Evolutionary conservation across 1,140 invertebrate genomes (phyloP).

Genomic region (Augochlora pura): DNA sequence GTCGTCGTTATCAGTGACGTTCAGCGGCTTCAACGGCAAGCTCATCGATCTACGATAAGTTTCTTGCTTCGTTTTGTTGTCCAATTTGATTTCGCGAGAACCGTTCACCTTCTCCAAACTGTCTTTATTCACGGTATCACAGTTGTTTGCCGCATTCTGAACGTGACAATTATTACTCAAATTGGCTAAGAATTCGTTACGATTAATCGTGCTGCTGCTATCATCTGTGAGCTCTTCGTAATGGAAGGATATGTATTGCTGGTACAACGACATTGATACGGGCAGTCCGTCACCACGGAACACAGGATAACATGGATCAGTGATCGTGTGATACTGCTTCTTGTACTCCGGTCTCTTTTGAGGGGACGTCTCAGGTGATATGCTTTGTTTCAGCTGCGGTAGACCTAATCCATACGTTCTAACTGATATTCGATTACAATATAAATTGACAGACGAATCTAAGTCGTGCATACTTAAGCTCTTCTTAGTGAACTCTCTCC

Average conservation of each 20-base stretch:
- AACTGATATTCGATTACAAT: slow-evolving; percentile 64
- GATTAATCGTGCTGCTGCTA: background rate
- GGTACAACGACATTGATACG: slow-evolving; percentile 86
- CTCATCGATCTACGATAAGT: slow-evolving; percentile 82
- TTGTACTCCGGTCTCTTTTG: slow-evolving; percentile 47
- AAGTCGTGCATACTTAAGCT: slow-evolving; percentile 76
- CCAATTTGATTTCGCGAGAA: slow-evolving; percentile 62
- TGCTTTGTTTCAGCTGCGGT: slow-evolving; percentile 71
- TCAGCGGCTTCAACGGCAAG: slow-evolving; percentile 86
- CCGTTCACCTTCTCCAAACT: slow-evolving; percentile 48
- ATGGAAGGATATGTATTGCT: slow-evolving; percentile 82
- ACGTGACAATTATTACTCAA: slow-evolving; percentile 9
- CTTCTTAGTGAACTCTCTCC: slow-evolving; percentile 72
- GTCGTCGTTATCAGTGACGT: slow-evolving; percentile 72
- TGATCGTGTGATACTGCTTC: slow-evolving; percentile 84
- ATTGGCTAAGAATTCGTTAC: slow-evolving; percentile 15
- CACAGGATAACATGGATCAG: slow-evolving; percentile 88
- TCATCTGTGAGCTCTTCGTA: slow-evolving; percentile 66
- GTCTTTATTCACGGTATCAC: slow-evolving; percentile 33
- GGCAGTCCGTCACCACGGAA: slow-evolving; percentile 87
- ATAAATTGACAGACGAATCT: slow-evolving; percentile 59
- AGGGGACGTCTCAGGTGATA: slow-evolving; percentile 68
- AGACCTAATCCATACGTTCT: slow-evolving; percentile 77
- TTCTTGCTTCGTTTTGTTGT: slow-evolving; percentile 79
- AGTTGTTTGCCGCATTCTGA: slow-evolving; percentile 13